A percentile compares a stretch with the other conserved stretches of the same genome.
These are phyloP conservation scores for Myotis brandtii DNA, from an alignment of 2,113 vertebrate species.

Conservation along the genomic window DNA sequence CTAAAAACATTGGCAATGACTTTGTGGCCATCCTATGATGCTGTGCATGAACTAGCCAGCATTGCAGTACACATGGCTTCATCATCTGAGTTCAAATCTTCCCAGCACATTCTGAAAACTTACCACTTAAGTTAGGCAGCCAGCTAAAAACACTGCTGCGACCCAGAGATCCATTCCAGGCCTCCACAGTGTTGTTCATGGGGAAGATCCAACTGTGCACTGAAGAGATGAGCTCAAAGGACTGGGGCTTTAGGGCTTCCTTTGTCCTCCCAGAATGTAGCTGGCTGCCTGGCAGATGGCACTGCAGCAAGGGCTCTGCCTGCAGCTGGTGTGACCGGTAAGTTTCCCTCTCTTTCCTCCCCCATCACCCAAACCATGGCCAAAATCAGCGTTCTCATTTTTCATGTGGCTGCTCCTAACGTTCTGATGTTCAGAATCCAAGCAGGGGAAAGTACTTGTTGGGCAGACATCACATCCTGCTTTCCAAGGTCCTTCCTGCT, in stretches of 20 bases:
- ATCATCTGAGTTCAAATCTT: background rate
- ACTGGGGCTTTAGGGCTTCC: too few relatives aligned
- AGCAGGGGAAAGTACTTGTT: background rate
- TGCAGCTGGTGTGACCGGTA: background rate
- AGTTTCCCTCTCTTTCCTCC: background rate
- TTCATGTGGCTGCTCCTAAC: background rate
- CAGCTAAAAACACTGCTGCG: background rate
- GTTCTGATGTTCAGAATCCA: background rate
- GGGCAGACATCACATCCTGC: background rate
- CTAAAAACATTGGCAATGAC: background rate
- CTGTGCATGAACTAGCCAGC: background rate
- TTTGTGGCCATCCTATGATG: background rate
- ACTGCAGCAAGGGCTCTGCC: too few relatives aligned
- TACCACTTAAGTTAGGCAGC: background rate
- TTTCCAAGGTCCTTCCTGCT: background rate
- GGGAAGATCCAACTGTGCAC: background rate
- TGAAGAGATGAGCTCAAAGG: background rate
- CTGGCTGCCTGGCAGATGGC: background rate
- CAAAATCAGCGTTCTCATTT: background rate
- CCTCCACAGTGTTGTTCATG: background rate
- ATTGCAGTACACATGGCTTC: background rate
- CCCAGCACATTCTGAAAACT: background rate
- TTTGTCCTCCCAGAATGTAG: background rate
- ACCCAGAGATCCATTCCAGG: background rate
- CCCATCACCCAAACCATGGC: background rate